phyloP scores from a whole-genome alignment of 2,888 invertebrate genomes.

The Strigamia crassipes region DNA sequence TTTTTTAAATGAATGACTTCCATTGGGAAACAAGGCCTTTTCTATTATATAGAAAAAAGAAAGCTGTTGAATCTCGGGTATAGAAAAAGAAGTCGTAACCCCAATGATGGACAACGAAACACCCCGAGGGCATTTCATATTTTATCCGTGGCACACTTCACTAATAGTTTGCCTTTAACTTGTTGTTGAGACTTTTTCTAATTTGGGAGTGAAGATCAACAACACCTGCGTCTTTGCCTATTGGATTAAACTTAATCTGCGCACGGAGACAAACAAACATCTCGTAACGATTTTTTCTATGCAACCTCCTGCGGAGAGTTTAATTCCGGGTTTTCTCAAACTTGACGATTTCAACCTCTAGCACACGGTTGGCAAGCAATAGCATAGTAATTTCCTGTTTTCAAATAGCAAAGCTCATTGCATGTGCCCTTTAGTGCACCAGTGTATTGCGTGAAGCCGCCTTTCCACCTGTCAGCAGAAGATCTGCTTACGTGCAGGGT shows the following conservation, averaged over 20 bases:
- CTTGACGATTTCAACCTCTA: slow-evolving; percentile 32
- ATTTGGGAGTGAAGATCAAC: not conserved
- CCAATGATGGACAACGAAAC: not conserved
- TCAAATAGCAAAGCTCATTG: not conserved
- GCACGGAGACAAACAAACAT: slow-evolving; percentile 23
- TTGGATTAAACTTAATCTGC: slow-evolving; percentile 30
- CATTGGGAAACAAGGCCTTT: slow-evolving; percentile 23
- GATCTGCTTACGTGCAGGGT: slow-evolving; percentile 29
- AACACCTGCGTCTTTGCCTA: not conserved
- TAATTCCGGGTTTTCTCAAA: slow-evolving; percentile 32
- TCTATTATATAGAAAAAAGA: not conserved
- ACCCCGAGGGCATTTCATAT: slow-evolving; percentile 1
- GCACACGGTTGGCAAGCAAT: slow-evolving; percentile 33
- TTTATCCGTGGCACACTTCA: not conserved
- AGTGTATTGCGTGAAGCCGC: slow-evolving; percentile 37
- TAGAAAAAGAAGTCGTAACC: not conserved
- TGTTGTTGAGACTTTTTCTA: not conserved
- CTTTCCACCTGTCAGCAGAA: slow-evolving; percentile 36
- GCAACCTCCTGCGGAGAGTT: slow-evolving; percentile 29
- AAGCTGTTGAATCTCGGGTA: slow-evolving; percentile 15
- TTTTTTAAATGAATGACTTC: slow-evolving; percentile 41
- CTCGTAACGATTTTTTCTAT: slow-evolving; percentile 4
- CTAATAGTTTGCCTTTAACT: not conserved
- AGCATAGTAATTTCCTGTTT: slow-evolving; percentile 40
- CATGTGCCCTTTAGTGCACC: slow-evolving; percentile 6